These are phyloP conservation scores for Betta splendens DNA, from an alignment of 2,797 vertebrate genomes.

Conservation along the genomic window DNA sequence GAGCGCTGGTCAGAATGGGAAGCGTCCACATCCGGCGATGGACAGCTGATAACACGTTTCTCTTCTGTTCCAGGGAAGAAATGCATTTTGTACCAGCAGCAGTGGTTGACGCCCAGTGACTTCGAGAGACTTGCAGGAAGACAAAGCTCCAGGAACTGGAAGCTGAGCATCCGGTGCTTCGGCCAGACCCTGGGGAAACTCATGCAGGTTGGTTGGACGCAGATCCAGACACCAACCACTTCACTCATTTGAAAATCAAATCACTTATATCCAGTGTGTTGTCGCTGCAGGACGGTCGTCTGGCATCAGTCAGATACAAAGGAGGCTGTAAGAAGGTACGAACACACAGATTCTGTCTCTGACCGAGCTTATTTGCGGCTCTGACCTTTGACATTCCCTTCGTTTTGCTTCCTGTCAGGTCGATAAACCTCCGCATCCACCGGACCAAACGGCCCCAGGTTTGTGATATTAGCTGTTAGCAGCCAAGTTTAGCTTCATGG, in stretches of 20 bases:
- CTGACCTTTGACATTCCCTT: not conserved
- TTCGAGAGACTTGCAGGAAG: slow-evolving; percentile 74
- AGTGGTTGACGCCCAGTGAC: slow-evolving; percentile 63
- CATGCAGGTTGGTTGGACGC: slow-evolving; percentile 65
- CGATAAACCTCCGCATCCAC: slow-evolving; percentile 15
- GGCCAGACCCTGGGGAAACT: slow-evolving; percentile 55
- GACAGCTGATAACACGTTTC: not conserved
- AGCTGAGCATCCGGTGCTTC: slow-evolving; percentile 63
- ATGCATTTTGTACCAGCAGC: slow-evolving; percentile 51
- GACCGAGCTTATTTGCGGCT: not conserved
- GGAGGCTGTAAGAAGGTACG: slow-evolving; percentile 18
- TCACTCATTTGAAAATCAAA: not conserved
- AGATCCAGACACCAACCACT: not conserved
- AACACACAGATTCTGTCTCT: not conserved
- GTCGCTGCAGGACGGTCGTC: slow-evolving; percentile 54
- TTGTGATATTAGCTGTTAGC: no score
- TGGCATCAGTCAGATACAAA: slow-evolving; percentile 15
- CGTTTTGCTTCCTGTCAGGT: slow-evolving; percentile 37
- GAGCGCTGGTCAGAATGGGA: not conserved
- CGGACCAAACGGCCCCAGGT: not conserved
- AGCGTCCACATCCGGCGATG: no score
- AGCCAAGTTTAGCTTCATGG: no score
- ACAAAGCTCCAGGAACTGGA: slow-evolving; percentile 71
- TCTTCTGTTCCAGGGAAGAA: slow-evolving; percentile 56
- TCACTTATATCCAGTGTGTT: slow-evolving; percentile 1